Evolutionary conservation across 2,797 vertebrate genomes (phyloP).

Genomic region (Smutsia temminckii): DNA sequence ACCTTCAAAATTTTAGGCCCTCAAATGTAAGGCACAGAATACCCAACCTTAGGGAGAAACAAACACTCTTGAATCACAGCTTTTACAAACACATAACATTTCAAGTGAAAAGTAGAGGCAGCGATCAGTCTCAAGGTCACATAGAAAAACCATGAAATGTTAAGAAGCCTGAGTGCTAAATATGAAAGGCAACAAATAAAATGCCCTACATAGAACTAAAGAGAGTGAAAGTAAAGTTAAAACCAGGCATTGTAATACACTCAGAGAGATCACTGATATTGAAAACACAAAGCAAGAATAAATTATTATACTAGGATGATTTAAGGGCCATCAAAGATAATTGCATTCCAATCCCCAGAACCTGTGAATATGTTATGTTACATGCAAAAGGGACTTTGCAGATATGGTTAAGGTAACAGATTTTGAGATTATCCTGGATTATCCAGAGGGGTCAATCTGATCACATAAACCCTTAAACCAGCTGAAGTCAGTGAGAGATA

Average conservation of each 20-base stretch:
- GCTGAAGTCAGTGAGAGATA: neutral
- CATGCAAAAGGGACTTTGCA: neutral
- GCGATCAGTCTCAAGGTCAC: neutral
- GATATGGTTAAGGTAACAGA: neutral
- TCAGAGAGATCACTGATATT: neutral
- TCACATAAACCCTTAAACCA: neutral
- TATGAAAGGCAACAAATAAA: neutral
- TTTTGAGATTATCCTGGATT: neutral
- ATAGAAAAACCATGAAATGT: no score
- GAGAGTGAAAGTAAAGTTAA: neutral
- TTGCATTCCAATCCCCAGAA: neutral
- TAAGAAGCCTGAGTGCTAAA: neutral
- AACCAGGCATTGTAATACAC: neutral
- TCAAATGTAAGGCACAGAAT: neutral
- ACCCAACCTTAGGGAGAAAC: neutral
- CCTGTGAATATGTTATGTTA: neutral
- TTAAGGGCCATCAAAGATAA: neutral
- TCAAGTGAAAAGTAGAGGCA: neutral
- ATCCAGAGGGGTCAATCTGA: neutral
- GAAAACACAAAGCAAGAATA: neutral
- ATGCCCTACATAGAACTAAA: neutral
- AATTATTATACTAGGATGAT: neutral
- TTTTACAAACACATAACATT: neutral
- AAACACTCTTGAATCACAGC: neutral
- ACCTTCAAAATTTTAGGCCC: neutral